These are phyloP conservation scores for Mus pahari DNA, from an alignment of 2,113 vertebrate genomes.

Conservation along the genomic window DNA sequence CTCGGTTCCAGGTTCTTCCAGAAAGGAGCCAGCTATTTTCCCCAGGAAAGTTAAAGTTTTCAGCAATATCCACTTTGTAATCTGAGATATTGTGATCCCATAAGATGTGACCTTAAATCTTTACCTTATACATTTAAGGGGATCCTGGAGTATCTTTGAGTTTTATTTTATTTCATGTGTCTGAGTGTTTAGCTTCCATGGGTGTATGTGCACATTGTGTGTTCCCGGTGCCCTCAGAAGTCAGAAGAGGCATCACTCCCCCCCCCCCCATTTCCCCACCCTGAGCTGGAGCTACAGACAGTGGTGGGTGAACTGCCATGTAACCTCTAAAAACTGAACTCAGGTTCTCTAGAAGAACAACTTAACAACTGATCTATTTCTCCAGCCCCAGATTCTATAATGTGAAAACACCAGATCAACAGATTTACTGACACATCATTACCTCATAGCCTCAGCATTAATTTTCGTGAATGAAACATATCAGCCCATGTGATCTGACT, in stretches of 20 bases:
- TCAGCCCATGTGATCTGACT: background rate
- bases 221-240: background rate
- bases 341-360: background rate
- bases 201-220: background rate
- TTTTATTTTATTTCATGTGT: background rate
- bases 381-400: background rate
- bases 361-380: background rate
- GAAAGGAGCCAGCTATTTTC: background rate
- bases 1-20: background rate
- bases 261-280: background rate
- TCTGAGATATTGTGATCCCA: background rate
- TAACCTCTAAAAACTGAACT: background rate
- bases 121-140: background rate
- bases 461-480: background rate
- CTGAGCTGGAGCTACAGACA: background rate
- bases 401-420: background rate
- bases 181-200: background rate
- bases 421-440: background rate
- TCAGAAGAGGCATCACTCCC: background rate
- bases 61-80: background rate
- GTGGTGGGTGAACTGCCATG: background rate
- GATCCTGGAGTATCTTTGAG: background rate
- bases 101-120: background rate
- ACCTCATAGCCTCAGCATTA: background rate
- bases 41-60: constrained; percentile 3